Conservation (phyloP, 2,888 invertebrate genomes). For the Megamerina dolium region DNA sequence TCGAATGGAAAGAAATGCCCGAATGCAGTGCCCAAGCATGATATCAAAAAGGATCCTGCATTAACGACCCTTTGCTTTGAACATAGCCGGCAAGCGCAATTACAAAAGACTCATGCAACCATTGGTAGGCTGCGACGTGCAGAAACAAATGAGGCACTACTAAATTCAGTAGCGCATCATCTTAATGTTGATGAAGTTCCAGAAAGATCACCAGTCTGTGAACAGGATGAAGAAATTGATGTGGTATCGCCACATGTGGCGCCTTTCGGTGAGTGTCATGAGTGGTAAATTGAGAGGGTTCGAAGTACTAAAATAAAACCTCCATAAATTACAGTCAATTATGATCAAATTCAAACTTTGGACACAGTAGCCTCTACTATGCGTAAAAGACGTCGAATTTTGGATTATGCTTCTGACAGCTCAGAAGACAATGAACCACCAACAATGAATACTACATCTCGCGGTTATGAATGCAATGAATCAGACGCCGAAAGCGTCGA, state of each 20-base stretch:
- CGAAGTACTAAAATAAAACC: neutral
- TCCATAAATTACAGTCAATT: constrained; percentile 29
- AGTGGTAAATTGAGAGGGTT: neutral
- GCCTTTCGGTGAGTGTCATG: constrained; percentile 55
- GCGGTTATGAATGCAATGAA: constrained; percentile 60
- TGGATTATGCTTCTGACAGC: constrained; percentile 70
- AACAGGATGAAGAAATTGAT: constrained; percentile 51
- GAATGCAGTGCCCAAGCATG: constrained; percentile 69
- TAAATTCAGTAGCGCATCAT: constrained; percentile 63
- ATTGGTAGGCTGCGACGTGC: constrained; percentile 58
- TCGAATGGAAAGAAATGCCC: constrained; percentile 66
- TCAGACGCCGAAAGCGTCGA: constrained; percentile 75
- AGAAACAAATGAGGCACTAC: constrained; percentile 61
- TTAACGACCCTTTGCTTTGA: constrained; percentile 60
- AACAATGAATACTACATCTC: constrained; percentile 58
- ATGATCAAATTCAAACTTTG: constrained; percentile 50
- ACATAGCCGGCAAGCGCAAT: constrained; percentile 61
- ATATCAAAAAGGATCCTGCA: constrained; percentile 65
- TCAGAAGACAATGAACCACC: constrained; percentile 56
- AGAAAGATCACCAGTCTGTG: constrained; percentile 30
- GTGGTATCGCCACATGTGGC: constrained; percentile 53
- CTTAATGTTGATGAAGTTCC: constrained; percentile 48
- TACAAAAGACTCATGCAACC: constrained; percentile 56
- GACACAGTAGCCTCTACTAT: constrained; percentile 53
- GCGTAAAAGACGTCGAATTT: constrained; percentile 52